Base-by-base conservation (phyloP, 2,797 vertebrate species). In the Knipowitschia caucasica region DNA sequence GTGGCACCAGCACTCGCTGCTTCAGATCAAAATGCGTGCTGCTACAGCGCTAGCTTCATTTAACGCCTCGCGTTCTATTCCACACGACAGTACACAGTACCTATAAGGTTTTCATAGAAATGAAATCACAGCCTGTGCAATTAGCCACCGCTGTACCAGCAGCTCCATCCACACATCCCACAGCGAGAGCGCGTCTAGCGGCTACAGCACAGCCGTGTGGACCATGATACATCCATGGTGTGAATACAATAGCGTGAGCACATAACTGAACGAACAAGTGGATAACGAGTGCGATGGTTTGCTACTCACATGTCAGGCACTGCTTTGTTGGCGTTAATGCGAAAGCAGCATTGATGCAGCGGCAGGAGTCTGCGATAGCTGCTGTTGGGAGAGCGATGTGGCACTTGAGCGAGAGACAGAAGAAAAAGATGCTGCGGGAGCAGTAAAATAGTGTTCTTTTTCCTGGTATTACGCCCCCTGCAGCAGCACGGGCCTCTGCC, bases 401-500 rank as follows among this genome's bases (percentile, higher is more conserved):
- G 71, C 75, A 60, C 66, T 73, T 61, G 71, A 65, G 47, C 71
- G 60, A 69, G 56, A 62, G 51, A 64, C 64, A 64, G 67, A 70
- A 77, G 44, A 69, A 47, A 59, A 72, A 65, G 75, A 85, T 80
- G 78, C 80, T 56, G 62, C 53, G 80, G 74, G 71, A 78, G 80
- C 72, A 71, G 77, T 67, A 71, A 80, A 76, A 81, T 82, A 46
- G 80, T 84, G 61, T 83, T 87, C 56, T 86, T 70, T 69, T 73
- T 35, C 73, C 73, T 75, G 69, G 67, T 72, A 75, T 75, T 74
- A 86, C 83, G 86, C 88, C 89, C 87, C 86, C 86, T 85, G 83
- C 90, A 88, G 90, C 90, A 89, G 86, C 89, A 87, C 86, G 89
- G 91, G 90, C 90, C 91, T 91, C 83, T 91, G 91, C 85, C 89